phyloP scores from a whole-genome alignment of 2,797 vertebrate genomes.

The Lates japonicus region DNA sequence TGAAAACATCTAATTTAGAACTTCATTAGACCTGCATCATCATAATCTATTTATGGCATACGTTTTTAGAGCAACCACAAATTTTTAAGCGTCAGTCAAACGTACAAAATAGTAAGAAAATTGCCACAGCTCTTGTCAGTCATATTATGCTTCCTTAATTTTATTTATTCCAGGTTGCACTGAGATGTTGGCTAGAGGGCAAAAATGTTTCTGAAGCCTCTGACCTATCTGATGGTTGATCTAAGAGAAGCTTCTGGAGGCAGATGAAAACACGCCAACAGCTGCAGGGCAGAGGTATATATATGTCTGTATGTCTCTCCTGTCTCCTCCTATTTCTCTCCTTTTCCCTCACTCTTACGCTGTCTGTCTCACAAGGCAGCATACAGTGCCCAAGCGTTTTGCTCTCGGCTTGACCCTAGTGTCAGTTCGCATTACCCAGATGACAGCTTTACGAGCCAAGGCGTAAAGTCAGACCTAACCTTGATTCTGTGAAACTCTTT shows the following conservation, averaged over 20 bases:
- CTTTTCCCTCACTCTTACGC: background rate
- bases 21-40: background rate
- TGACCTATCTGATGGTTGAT: conserved; percentile 61
- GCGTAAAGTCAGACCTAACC: conserved; percentile 50
- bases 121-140: background rate
- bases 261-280: conserved; percentile 56
- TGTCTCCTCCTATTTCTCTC: background rate
- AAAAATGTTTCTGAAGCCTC: conserved; percentile 38
- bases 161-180: conserved; percentile 8
- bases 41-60: background rate
- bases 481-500: conserved; percentile 46
- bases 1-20: conserved; percentile 3
- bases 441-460: conserved; percentile 73
- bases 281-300: conserved; percentile 47
- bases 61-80: background rate
- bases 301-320: conserved; percentile 29
- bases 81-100: background rate
- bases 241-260: conserved; percentile 55
- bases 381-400: conserved; percentile 17
- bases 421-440: conserved; percentile 52
- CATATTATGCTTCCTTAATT: background rate
- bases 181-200: conserved; percentile 39
- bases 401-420: conserved; percentile 62
- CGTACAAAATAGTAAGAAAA: background rate
- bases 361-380: conserved; percentile 29